These are phyloP conservation scores for Odontophorus gujanensis DNA, from an alignment of 2,113 vertebrate genomes.

Conservation along the genomic window DNA sequence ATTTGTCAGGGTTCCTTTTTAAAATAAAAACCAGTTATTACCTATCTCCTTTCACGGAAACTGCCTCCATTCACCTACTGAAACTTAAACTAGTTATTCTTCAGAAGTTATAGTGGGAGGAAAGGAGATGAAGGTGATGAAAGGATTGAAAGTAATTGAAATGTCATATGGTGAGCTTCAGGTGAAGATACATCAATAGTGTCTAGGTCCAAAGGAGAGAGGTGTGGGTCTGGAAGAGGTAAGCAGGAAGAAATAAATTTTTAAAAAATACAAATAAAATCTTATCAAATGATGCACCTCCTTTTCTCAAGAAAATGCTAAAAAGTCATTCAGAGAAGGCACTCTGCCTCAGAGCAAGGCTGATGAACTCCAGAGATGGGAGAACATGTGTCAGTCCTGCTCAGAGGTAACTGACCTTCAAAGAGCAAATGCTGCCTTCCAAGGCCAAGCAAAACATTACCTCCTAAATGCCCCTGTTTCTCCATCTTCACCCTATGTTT, in stretches of 20 bases:
- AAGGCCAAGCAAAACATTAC: not conserved
- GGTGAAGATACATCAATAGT: not conserved
- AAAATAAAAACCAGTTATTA: slow-evolving; percentile 4
- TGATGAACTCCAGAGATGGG: not conserved
- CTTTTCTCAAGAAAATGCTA: not conserved
- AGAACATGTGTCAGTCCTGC: not conserved
- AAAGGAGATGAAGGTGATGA: not conserved
- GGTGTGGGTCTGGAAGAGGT: not conserved
- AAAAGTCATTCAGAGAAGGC: not conserved
- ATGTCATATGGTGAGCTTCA: not conserved
- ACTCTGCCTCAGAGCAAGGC: not conserved
- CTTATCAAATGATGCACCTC: not conserved
- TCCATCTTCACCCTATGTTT: not conserved
- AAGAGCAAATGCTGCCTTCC: not conserved
- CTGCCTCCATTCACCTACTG: not conserved
- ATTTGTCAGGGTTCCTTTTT: slow-evolving; percentile 4
- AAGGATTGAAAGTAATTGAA: not conserved
- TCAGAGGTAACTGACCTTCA: not conserved
- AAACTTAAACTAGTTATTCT: not conserved
- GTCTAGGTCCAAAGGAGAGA: not conserved
- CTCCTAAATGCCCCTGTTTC: not conserved
- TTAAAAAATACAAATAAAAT: not conserved
- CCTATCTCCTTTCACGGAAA: not conserved
- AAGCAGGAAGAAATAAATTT: not conserved
- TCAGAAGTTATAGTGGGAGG: not conserved